These are phyloP conservation scores for Tapirus indicus DNA, from an alignment of 2,797 vertebrate species.

Conservation along the genomic window DNA sequence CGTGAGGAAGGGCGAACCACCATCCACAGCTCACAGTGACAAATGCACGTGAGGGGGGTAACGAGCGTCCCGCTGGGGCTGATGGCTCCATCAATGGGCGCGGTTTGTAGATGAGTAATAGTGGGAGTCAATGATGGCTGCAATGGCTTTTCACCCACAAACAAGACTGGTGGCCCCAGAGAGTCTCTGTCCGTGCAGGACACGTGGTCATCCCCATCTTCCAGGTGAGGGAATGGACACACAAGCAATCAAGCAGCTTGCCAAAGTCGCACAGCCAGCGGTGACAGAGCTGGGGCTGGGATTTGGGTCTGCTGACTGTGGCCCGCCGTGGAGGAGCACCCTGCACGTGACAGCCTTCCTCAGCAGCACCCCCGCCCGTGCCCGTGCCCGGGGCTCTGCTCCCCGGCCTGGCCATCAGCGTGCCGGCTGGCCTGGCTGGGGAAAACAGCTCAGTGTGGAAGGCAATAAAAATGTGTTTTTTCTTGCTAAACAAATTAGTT, in stretches of 20 bases:
- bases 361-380: constrained; percentile 59
- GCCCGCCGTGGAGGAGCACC: neutral
- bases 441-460: constrained; percentile 86
- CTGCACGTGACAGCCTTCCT: neutral
- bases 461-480: constrained; percentile 89
- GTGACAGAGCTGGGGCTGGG: neutral
- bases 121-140: neutral
- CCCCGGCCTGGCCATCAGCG: neutral
- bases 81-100: neutral
- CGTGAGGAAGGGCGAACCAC: neutral
- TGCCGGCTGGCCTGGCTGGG: neutral
- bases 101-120: neutral
- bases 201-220: neutral
- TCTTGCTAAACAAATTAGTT: constrained; percentile 89
- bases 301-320: neutral
- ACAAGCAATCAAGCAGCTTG: neutral
- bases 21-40: neutral
- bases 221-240: neutral
- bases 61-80: neutral
- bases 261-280: neutral
- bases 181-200: neutral
- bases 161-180: neutral
- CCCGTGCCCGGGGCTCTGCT: constrained; percentile 58
- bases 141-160: neutral
- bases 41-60: rapidly evolving